Evolutionary conservation across 2,888 invertebrate species (phyloP).

Genomic region (Sympetrum striolatum): DNA sequence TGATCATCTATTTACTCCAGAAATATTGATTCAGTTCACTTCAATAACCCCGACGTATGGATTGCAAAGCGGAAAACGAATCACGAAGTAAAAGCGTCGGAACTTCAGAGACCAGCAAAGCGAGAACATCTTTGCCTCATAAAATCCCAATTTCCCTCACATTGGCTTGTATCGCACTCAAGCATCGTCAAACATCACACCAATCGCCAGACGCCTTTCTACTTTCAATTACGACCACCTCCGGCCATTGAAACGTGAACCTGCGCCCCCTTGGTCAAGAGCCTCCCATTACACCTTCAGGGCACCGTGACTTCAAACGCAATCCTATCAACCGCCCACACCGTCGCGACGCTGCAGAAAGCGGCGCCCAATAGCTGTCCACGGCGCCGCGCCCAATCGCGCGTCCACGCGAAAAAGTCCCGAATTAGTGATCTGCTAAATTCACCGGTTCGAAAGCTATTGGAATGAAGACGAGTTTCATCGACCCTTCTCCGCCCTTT

Average conservation of each 20-base stretch:
- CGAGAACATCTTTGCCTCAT: too few species aligned
- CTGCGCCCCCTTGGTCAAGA: background rate
- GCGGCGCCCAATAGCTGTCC: background rate
- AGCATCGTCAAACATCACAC: too few species aligned
- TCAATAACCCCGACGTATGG: too few species aligned
- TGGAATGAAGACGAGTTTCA: background rate
- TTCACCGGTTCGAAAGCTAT: background rate
- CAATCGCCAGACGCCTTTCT: background rate
- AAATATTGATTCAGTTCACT: too few species aligned
- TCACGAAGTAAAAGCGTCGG: too few species aligned
- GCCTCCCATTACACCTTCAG: background rate
- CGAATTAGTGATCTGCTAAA: conserved; percentile 8
- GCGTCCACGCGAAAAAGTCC: background rate
- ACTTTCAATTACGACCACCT: background rate
- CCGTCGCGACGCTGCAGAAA: background rate
- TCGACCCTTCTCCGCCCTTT: too few species aligned
- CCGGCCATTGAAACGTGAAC: background rate
- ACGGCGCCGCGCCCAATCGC: background rate
- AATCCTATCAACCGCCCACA: background rate
- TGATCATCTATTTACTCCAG: too few species aligned
- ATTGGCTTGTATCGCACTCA: too few species aligned
- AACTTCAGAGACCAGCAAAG: too few species aligned
- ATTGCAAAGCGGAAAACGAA: too few species aligned
- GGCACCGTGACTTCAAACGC: background rate
- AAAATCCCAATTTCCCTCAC: too few species aligned